Conservation (phyloP, 2,888 invertebrate species). For the Molorchus minor region DNA sequence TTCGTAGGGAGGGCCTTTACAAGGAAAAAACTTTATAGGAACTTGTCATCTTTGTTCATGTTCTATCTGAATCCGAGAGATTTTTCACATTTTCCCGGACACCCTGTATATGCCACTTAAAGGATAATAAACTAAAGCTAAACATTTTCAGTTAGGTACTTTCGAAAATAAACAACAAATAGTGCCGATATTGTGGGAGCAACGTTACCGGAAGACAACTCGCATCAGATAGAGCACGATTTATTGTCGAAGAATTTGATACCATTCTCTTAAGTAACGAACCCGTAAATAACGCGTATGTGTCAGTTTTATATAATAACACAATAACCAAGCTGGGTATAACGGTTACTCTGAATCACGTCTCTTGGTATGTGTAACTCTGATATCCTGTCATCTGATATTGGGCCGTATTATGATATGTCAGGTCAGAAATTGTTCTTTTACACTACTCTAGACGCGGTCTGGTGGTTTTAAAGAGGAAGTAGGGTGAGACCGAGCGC, state of each 20-base stretch:
- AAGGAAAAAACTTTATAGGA: too few species aligned
- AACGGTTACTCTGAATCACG: conserved; percentile 18
- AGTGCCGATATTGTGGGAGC: not conserved
- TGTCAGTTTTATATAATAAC: conserved; percentile 19
- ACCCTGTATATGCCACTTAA: too few species aligned
- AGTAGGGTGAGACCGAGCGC: conserved; percentile 32
- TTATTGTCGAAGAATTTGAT: not conserved
- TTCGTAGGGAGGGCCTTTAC: too few species aligned
- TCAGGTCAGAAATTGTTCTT: conserved; percentile 27
- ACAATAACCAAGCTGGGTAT: conserved; percentile 6
- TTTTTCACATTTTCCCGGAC: too few species aligned
- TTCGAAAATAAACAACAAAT: too few species aligned
- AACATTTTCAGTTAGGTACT: too few species aligned
- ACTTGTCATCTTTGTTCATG: too few species aligned
- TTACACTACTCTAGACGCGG: conserved; percentile 15
- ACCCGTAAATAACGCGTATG: not conserved
- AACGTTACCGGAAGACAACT: not conserved
- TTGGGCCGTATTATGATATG: conserved; percentile 17
- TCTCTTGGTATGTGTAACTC: conserved; percentile 22
- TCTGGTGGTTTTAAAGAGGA: conserved; percentile 24
- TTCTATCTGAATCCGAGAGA: too few species aligned
- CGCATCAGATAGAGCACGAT: not conserved
- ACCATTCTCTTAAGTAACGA: not conserved
- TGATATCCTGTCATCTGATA: conserved; percentile 29
- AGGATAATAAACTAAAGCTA: too few species aligned